Conservation (phyloP, 2,113 vertebrate species). For the Isurus oxyrinchus region DNA sequence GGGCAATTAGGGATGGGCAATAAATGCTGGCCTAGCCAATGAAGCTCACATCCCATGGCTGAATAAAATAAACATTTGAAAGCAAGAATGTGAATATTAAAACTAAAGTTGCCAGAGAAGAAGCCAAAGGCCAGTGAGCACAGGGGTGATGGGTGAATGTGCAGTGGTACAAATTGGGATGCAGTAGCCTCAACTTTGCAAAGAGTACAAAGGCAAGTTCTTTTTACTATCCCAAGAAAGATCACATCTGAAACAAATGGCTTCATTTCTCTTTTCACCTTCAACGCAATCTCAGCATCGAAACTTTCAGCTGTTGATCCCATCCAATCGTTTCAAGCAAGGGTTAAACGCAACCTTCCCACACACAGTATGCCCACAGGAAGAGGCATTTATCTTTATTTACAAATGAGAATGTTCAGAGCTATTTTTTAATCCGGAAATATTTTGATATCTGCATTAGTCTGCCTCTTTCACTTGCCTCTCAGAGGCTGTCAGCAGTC, state of each 20-base stretch:
- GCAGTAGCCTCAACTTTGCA: background rate
- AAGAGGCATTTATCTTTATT: background rate
- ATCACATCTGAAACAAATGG: background rate
- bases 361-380: background rate
- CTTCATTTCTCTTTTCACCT: background rate
- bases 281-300: background rate
- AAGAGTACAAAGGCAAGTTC: background rate
- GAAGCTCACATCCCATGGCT: no score
- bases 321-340: background rate
- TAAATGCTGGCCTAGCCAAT: no score
- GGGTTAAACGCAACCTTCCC: background rate
- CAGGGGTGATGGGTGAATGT: background rate
- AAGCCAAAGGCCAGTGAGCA: no score
- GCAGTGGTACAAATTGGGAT: background rate
- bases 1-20: no score
- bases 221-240: background rate
- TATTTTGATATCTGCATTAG: constrained; percentile 1
- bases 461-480: background rate
- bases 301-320: background rate
- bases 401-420: background rate
- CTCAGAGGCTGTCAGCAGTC: background rate
- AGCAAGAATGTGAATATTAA: no score
- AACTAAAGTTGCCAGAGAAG: no score
- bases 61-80: no score
- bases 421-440: background rate